Base-by-base conservation (phyloP, 2,113 vertebrate genomes). In the Platycercus adscitus region DNA sequence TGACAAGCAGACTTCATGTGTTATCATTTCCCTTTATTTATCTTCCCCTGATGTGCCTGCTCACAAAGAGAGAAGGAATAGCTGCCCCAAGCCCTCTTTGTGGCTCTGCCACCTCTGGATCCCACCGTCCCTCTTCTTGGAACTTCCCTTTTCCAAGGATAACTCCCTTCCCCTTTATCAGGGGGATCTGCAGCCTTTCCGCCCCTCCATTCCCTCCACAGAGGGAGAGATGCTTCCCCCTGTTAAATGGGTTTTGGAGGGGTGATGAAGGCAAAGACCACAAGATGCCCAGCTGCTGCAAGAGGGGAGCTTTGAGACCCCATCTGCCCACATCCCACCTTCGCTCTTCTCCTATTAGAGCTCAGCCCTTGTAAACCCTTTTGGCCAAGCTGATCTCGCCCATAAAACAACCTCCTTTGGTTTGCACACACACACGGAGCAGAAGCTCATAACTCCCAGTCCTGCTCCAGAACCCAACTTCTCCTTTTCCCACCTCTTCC, bases 1-100 rank as follows among this genome's bases (percentile, higher is more conserved):
- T n/a, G 81, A 58, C 15, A 24, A 43, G 75, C 73, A 85, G 64
- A 20, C 73, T 64, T 44, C 28, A 9, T 37, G 25, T 3, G 6
- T 41, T 84, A 89, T 37, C 19, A 3, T 35, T 66, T 46, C 31
- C 64, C 31, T 81, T 47, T 70, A 1, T 66, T 78, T 46, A 70
- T 81, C 77, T 68, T 68, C n/a, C 31, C 53, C 56, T 0, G 1
- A 88, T 2, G 6, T 50, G 31, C 18, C 55, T 16, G 11, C 35
- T 86, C 71, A 68, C 82, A 64, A 37, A 4, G 52, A 76, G 83
- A 72, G 43, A 80, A 86, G 37, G 31, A 83, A 44, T 53, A 49
- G 89, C 71, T 72, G 19, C 56, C 28, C 6, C 0, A 0, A 68
- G 70, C 39, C 13, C 7, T 43, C 2, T 49, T 44, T 7, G 0